phyloP scores from a whole-genome alignment of 2,113 vertebrate genomes.

The Clupea harengus region DNA sequence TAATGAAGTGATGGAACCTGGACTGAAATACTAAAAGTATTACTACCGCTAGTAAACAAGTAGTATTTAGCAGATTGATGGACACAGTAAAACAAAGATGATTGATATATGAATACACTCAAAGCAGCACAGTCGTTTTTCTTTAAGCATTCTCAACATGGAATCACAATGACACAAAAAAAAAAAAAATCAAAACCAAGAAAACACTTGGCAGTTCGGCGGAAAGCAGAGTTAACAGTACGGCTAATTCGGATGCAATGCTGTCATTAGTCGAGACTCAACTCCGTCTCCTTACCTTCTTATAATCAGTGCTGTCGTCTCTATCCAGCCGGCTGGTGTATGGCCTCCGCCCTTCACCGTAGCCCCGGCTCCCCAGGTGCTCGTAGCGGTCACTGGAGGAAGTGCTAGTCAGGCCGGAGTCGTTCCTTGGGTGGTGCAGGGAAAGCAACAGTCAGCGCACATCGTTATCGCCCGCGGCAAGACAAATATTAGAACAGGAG shows the following conservation, averaged over 20 bases:
- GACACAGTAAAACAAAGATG: background rate
- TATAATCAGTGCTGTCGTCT: constrained; percentile 92
- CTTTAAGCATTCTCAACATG: background rate
- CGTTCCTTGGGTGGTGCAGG: constrained; percentile 70
- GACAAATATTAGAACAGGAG: background rate
- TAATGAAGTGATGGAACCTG: too few relatives aligned
- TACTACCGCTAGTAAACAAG: background rate
- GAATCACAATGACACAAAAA: too few relatives aligned
- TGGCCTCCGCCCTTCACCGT: constrained; percentile 82
- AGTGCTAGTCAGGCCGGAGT: constrained; percentile 65
- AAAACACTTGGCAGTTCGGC: too few relatives aligned
- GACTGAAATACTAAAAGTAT: too few relatives aligned
- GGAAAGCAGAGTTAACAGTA: background rate
- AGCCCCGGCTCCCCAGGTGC: constrained; percentile 73
- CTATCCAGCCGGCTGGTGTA: constrained; percentile 85
- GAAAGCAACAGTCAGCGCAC: constrained; percentile 7
- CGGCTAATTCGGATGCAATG: background rate
- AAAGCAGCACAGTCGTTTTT: background rate
- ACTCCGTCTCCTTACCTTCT: constrained; percentile 77
- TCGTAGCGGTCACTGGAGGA: constrained; percentile 82
- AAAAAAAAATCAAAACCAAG: too few relatives aligned
- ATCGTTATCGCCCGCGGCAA: background rate
- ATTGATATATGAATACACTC: background rate
- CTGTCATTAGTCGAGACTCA: background rate
- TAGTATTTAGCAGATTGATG: background rate